These are phyloP conservation scores for Melieria picta DNA, from an alignment of 2,888 invertebrate genomes.

Conservation along the genomic window DNA sequence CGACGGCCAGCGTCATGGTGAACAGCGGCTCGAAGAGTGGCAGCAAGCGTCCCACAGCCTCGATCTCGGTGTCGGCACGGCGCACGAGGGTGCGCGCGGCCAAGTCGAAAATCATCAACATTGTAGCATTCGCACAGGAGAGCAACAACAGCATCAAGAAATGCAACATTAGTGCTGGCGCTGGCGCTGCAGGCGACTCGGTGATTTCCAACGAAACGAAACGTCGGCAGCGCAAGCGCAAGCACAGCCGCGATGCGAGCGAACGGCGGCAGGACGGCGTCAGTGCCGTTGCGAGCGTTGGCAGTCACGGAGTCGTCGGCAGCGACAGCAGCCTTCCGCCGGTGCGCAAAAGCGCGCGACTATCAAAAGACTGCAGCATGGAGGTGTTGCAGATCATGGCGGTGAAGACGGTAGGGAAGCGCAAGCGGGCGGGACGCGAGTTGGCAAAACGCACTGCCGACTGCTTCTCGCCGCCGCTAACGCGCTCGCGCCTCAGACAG, in stretches of 20 bases:
- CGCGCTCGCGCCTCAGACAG: slow-evolving; percentile 49
- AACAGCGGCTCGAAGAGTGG: not conserved
- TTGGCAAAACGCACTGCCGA: slow-evolving; percentile 16
- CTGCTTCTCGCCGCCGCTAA: slow-evolving; percentile 47
- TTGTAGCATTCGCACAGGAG: slow-evolving; percentile 30
- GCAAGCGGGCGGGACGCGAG: slow-evolving; percentile 9
- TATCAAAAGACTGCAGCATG: slow-evolving; percentile 41
- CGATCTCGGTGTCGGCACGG: slow-evolving; percentile 20
- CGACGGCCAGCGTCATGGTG: no score
- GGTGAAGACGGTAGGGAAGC: slow-evolving; percentile 3
- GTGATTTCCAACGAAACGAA: not conserved
- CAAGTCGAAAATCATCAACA: slow-evolving; percentile 36
- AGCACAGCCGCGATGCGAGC: slow-evolving; percentile 11
- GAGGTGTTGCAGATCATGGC: slow-evolving; percentile 13
- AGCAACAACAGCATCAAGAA: slow-evolving; percentile 19
- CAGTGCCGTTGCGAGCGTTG: no score
- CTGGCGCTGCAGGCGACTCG: not conserved
- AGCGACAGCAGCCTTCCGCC: slow-evolving; percentile 1
- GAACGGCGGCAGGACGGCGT: not conserved
- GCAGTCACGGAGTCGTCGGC: not conserved
- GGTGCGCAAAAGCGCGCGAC: slow-evolving; percentile 42
- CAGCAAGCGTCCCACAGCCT: slow-evolving; percentile 12
- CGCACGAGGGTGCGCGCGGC: slow-evolving; percentile 34
- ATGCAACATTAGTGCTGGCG: not conserved
- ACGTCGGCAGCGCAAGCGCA: slow-evolving; percentile 26